Evolutionary conservation across 2,797 vertebrate species (phyloP), one percentile per base, ranked within the genome.

Genomic region (Lepus townsendii): DNA sequence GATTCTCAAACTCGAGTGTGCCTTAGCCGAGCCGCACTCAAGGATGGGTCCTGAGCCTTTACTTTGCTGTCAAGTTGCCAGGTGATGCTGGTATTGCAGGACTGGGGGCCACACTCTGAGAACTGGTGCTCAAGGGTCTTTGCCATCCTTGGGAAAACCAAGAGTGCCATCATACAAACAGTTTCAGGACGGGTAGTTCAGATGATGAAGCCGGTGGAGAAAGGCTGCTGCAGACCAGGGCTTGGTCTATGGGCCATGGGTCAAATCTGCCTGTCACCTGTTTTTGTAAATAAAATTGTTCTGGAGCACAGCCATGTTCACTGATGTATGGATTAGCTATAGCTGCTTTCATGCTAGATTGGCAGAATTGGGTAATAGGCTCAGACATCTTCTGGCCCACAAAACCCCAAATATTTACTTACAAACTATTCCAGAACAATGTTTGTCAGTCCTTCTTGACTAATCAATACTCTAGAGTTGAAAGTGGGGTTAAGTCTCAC

Each of bases 321-420:
- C 71, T 47, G 73, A 24, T 47, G 5, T 78, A n/a, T 17, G 20
- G 47, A 35, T 22, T 84, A n/a, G 80, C 8, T 92, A 24, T 2
- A 71, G 50, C 76, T 88, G 47, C 50, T 80, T 84, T 76, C 32
- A 5, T 30, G 52, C 66, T 60, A 14, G 0, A 3, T 1, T 42
- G 17, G 42, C 20, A 72, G 57, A 66, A 47, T 22, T 90, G 79
- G 60, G 20, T 78, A 60, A 52, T 13, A 38, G 27, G 47, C 35
- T 60, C 27, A 72, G 73, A 27, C 2, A 47, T 42, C 9, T 66
- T 35, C 71, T 1, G 20, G 62, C n/a, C 11, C 17, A 12, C 16
- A 91, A 91, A 69, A 50, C 38, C 66, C 83, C 71, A 65, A 87
- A 76, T 90, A 52, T 79, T 94, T 71, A 91, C 66, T 82, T 16